phyloP scores from a whole-genome alignment of 2,113 vertebrate species.

The Galemys pyrenaicus region DNA sequence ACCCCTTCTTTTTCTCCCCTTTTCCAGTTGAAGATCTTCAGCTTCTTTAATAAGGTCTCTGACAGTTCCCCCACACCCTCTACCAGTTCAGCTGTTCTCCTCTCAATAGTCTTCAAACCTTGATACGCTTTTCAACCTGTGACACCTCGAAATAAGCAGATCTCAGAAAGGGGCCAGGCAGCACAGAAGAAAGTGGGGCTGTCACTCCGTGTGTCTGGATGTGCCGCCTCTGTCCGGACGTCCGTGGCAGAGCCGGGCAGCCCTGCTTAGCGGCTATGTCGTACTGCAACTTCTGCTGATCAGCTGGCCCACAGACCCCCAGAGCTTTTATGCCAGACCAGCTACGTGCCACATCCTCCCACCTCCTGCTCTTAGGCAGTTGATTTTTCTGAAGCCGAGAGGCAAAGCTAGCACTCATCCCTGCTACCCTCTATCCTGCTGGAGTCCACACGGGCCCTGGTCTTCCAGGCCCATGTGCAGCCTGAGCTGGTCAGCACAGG shows the following conservation, averaged over 20 bases:
- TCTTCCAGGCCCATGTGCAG: not conserved
- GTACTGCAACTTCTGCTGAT: not conserved
- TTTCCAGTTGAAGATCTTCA: not conserved
- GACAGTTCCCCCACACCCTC: not conserved
- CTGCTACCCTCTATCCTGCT: not conserved
- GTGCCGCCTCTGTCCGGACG: rapidly evolving
- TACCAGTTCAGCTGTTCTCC: not conserved
- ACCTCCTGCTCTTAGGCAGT: not conserved
- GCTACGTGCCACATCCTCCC: not conserved
- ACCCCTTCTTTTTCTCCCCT: not conserved
- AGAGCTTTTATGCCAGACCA: not conserved
- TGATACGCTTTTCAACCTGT: not conserved
- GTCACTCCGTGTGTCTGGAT: not conserved
- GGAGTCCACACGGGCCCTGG: not conserved
- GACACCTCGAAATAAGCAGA: not conserved
- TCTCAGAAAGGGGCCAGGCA: not conserved
- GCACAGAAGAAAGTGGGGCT: not conserved
- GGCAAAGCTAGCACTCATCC: not conserved
- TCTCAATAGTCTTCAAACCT: not conserved
- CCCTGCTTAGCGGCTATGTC: not conserved
- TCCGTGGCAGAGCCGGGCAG: not conserved
- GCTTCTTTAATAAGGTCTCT: not conserved
- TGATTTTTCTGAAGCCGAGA: constrained; percentile 36
- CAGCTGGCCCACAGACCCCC: not conserved
- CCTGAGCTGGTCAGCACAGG: not conserved